A percentile compares a stretch with the other conserved stretches of the same genome.
phyloP scores from a whole-genome alignment of 35 echinoderm and acorn worm genomes.

The Lytechinus variegatus region DNA sequence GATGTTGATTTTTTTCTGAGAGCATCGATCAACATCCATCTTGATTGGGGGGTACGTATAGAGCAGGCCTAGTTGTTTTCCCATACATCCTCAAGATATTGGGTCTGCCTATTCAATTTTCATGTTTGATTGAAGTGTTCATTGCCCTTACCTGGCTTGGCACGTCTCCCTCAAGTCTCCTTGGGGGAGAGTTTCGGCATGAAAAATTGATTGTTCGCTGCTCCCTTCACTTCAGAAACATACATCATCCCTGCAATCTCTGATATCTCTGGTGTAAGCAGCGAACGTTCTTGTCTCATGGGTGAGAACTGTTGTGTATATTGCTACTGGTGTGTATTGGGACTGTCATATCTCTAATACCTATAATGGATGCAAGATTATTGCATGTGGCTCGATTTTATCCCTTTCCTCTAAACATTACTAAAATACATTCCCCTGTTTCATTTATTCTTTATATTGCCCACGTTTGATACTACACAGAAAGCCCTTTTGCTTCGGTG shows the following conservation, averaged over 20 bases:
- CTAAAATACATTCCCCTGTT: background rate
- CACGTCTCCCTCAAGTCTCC: background rate
- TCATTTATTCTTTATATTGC: background rate
- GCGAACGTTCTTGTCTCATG: background rate
- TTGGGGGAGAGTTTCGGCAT: background rate
- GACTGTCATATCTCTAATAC: background rate
- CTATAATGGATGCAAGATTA: background rate
- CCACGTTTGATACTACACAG: background rate
- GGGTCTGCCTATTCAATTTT: background rate
- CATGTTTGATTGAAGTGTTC: conserved; percentile 18
- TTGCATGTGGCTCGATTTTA: background rate
- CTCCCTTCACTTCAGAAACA: background rate
- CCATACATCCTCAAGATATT: background rate
- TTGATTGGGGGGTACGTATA: background rate
- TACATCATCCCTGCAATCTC: background rate
- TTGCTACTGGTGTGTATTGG: background rate
- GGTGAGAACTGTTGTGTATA: background rate
- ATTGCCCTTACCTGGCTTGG: background rate
- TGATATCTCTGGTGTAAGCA: background rate
- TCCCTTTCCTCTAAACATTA: background rate
- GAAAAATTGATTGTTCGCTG: conserved; percentile 18
- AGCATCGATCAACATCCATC: background rate
- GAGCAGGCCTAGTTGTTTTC: background rate
- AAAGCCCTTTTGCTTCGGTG: background rate
- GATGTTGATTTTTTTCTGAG: background rate